A percentile compares a stretch with the other conserved stretches of the same genome.
These are phyloP conservation scores for Epinephelus lanceolatus DNA, from an alignment of 2,113 vertebrate genomes.

Conservation along the genomic window DNA sequence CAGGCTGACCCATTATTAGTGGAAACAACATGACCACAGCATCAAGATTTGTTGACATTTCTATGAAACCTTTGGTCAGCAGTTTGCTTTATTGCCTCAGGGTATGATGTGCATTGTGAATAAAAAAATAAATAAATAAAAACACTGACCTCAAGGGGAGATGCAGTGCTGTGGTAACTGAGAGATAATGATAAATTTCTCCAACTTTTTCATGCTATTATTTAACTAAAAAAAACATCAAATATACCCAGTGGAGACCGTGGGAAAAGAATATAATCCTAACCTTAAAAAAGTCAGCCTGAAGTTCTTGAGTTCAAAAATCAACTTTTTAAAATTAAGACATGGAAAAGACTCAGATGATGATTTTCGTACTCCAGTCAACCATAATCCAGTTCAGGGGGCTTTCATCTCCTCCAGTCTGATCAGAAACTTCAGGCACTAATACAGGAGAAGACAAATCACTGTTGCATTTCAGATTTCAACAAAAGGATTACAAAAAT, in stretches of 20 bases:
- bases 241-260: background rate
- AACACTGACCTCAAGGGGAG: background rate
- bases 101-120: conserved; percentile 1
- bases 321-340: background rate
- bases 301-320: background rate
- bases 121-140: conserved; percentile 2
- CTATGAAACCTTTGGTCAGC: conserved; percentile 28
- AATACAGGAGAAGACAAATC: background rate
- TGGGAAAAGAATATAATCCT: background rate
- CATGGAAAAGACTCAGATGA: no score
- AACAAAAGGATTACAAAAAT: conserved; percentile 23
- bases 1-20: conserved; percentile 11
- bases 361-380: no score
- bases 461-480: background rate
- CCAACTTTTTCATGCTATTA: background rate
- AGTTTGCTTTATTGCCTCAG: conserved; percentile 10
- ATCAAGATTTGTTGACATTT: conserved; percentile 35
- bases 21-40: conserved; percentile 2
- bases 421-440: background rate
- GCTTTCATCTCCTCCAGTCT: background rate
- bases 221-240: background rate
- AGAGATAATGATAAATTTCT: background rate
- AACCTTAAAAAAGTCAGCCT: background rate
- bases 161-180: background rate
- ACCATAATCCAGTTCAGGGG: background rate